A percentile compares a stretch with the other conserved stretches of the same genome.
Evolutionary conservation across 2,113 vertebrate genomes (phyloP).

Genomic region (Paedocypris sp.): DNA sequence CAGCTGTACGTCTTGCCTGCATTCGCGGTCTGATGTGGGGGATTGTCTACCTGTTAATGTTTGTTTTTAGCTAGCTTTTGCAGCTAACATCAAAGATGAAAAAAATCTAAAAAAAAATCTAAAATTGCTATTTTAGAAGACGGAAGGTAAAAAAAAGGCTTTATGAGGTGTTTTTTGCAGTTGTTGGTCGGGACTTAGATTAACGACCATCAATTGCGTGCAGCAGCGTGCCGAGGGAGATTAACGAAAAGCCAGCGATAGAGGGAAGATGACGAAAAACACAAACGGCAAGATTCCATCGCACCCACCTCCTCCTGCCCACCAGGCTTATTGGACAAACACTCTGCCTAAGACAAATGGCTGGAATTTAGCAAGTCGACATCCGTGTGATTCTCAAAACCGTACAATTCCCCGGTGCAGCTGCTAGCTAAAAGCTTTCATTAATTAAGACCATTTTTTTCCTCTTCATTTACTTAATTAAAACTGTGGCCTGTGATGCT

Average conservation of each 20-base stretch:
- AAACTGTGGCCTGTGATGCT: constrained; percentile 59
- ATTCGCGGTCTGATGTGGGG: constrained; percentile 23
- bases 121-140: constrained; percentile 33
- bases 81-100: constrained; percentile 91
- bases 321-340: constrained; percentile 45
- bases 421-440: constrained; percentile 60
- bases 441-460: constrained; percentile 55
- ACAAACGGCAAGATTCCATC: constrained; percentile 34
- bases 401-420: constrained; percentile 43
- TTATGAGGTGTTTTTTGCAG: constrained; percentile 37
- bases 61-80: constrained; percentile 65
- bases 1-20: constrained; percentile 1
- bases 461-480: constrained; percentile 60
- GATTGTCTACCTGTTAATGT: constrained; percentile 46
- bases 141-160: constrained; percentile 29
- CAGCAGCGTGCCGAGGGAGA: constrained; percentile 43
- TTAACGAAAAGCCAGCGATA: constrained; percentile 40
- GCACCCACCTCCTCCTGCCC: constrained; percentile 35
- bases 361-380: constrained; percentile 47
- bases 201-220: constrained; percentile 42
- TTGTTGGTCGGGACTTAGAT: constrained; percentile 44
- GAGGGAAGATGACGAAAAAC: constrained; percentile 23
- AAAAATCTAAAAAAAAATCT: no score
- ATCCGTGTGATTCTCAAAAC: constrained; percentile 50
- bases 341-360: constrained; percentile 49